Evolutionary conservation across 1,140 invertebrate species (phyloP), one percentile per base, ranked within the genome.

Genomic region (Drosophila rhopaloa): DNA sequence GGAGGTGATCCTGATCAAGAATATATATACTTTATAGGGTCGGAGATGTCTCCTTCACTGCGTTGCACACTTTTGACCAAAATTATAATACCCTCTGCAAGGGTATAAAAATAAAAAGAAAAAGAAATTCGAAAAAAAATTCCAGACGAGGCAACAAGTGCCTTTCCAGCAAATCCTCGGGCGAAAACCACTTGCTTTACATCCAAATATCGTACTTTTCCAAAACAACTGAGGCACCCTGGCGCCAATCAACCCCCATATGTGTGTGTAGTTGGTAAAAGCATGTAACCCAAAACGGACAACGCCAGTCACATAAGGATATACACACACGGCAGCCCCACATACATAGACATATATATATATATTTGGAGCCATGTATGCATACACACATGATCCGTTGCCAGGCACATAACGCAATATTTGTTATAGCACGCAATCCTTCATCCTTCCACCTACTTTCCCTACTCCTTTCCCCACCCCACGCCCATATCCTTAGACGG

Each of bases 401-500:
- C 65, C 65, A 71, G 65, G 67, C 67, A 71, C 51, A 79, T 65
- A 57, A 79, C 60, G 76, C 59, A 71, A 65, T 75, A 68, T 77
- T 62, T 80, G 79, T 77, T 70, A 66, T 73, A 59, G 78, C 63
- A 83, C 77, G 59, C 57, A 75, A 66, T 63, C 67, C 53, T 43
- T 38, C 19, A 9, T 29, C 74, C 67, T 40, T 27, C 29, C 43
- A 37, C 40, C 16, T 24, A n/a, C 41, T 11, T 43, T 9, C 9
- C 40, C 35, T 2, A 29, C 1, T 11, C 35, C 46, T 16, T n/a
- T 10, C 16, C 8, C 19, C 7, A 50, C 19, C 37, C 38, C 32
- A 61, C 16, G n/a, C 50, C 43, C 43, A 13, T 55, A 14, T 50
- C 32, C 50, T 51, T 35, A 11, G 27, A 32, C 46, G 46, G 46